Evolutionary conservation across 2,888 invertebrate species (phyloP).

Genomic region (Phengaris alcon): DNA sequence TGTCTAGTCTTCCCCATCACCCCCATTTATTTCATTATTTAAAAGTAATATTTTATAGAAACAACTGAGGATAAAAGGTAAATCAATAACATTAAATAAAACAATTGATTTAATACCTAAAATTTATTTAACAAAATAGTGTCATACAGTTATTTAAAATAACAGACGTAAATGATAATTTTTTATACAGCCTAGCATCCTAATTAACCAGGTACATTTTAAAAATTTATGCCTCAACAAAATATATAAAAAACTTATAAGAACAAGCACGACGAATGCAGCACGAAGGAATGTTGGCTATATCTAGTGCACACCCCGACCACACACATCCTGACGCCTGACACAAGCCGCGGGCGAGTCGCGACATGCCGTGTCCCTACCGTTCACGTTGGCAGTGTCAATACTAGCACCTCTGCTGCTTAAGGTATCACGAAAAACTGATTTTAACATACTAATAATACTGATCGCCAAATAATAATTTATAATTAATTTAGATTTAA

Average conservation of each 20-base stretch:
- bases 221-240: conserved; percentile 72
- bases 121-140: conserved; percentile 80
- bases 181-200: conserved; percentile 77
- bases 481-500: conserved; percentile 26
- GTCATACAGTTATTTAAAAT: conserved; percentile 79
- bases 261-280: conserved; percentile 67
- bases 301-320: conserved; percentile 50
- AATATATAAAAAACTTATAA: conserved; percentile 41
- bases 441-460: conserved; percentile 30
- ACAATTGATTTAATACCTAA: conserved; percentile 66
- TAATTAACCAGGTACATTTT: conserved; percentile 79
- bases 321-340: conserved; percentile 31
- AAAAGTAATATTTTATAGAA: too few relatives aligned
- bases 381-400: conserved; percentile 44
- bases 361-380: conserved; percentile 38
- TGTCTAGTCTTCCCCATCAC: too few relatives aligned
- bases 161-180: conserved; percentile 79
- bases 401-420: conserved; percentile 43
- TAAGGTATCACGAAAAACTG: conserved; percentile 30
- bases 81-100: conserved; percentile 46
- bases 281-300: conserved; percentile 78
- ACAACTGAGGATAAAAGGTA: too few relatives aligned
- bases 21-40: too few relatives aligned
- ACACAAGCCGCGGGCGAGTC: conserved; percentile 15
- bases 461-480: conserved; percentile 31